Evolutionary conservation across 1,140 invertebrate genomes (phyloP).

Genomic region (Rhagoletis zephyria): DNA sequence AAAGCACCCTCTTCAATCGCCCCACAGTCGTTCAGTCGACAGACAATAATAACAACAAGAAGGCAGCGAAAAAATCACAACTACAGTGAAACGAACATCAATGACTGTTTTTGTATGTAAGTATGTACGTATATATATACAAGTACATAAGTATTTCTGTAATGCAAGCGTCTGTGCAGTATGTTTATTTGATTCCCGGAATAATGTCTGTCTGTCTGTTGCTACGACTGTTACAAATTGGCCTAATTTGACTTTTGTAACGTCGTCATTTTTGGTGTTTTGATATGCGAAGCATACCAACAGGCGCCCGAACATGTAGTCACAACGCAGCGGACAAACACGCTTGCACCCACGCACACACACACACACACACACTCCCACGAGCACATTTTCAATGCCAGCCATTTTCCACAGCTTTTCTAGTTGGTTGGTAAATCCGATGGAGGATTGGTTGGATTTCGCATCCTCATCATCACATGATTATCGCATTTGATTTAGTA

Average conservation of each 20-base stretch:
- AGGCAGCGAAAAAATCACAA: constrained; percentile 14
- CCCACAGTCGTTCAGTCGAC: neutral
- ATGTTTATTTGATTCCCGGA: neutral
- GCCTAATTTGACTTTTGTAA: constrained; percentile 60
- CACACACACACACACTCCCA: neutral
- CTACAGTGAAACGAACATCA: constrained; percentile 8
- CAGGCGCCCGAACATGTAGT: neutral
- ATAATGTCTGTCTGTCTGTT: neutral
- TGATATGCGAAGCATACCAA: constrained; percentile 38
- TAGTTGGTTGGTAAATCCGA: neutral
- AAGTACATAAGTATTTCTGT: neutral
- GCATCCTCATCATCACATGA: constrained; percentile 44
- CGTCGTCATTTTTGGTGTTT: constrained; percentile 54
- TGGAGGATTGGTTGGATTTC: constrained; percentile 44
- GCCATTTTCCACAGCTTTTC: neutral
- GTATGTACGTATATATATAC: neutral
- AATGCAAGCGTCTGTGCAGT: too few relatives aligned
- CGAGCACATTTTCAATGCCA: constrained; percentile 19
- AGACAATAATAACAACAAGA: constrained; percentile 20
- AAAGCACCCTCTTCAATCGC: constrained; percentile 9
- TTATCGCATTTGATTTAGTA: constrained; percentile 49
- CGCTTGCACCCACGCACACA: neutral
- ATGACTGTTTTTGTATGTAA: neutral
- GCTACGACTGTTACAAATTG: constrained; percentile 56
- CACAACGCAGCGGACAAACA: neutral